Base-by-base conservation (phyloP, 2,888 invertebrate genomes). In the Aspidiotus rigidus region DNA sequence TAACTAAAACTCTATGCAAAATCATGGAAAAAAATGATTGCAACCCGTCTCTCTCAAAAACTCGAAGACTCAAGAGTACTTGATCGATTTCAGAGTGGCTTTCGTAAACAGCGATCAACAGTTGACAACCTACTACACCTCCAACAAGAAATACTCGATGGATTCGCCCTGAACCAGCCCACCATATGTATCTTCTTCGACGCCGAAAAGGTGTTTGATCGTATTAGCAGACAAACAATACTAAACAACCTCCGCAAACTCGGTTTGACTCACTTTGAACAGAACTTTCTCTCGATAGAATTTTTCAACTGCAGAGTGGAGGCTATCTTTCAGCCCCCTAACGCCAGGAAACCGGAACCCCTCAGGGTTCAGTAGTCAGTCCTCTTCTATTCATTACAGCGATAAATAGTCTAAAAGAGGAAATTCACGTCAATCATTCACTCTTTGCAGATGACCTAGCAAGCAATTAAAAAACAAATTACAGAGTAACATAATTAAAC, bases 131-230 rank as follows among this genome's bases (percentile, higher is more conserved):
- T 49, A 49, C 11, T 49, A 2, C 49, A 6, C 2, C 49, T 49
- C 10, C 49, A 49, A n/a, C 49, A 49, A 13, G 49, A 49, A 49
- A 49, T 3, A 2, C 10, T 49, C 10, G 49, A 49, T 13, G 49
- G 6, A n/a, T 49, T 49, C 49, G 10, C 49, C 3, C 49, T 11
- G 6, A 49, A 49, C 49, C 11, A 49, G n/a, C 1, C 10, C 2
- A 49, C 49, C n/a, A n/a, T 44, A 49, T 49, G 49, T 49, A n/a
- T 49, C n/a, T 49, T 49, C 49, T 49, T 49, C 49, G 49, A 49
- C 6, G n/a, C 6, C 6, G 49, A 49, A n/a, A 49, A 6, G 49
- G 49, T n/a, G n/a, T 49, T 49, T n/a, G 49, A 49, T n/a, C 49
- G 49, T 13, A 11, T 6, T 6, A 3, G 6, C n/a, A 11, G 11